Conservation (phyloP, 2,888 invertebrate species). For the Perizoma flavofasciatum region DNA sequence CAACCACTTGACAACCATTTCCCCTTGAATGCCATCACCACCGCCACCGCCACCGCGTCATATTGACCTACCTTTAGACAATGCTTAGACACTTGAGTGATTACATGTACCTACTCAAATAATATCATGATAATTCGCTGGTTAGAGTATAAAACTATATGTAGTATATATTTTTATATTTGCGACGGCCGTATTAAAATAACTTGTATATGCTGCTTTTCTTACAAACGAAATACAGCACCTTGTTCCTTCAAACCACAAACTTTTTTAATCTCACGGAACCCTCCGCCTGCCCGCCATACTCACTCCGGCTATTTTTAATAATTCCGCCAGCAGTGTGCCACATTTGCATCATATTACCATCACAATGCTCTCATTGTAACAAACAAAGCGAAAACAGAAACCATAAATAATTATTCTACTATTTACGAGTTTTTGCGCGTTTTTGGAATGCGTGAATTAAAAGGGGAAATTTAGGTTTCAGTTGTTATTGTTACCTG, state of each 20-base stretch:
- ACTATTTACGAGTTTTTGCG: slow-evolving; percentile 36
- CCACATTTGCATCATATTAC: slow-evolving; percentile 59
- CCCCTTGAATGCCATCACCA: too few relatives aligned
- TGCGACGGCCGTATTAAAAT: not conserved
- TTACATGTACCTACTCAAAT: too few relatives aligned
- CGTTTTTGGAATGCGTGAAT: slow-evolving; percentile 25
- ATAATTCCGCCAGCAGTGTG: slow-evolving; percentile 43
- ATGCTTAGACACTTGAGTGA: too few relatives aligned
- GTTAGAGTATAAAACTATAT: too few relatives aligned
- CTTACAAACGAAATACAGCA: not conserved
- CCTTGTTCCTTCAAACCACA: slow-evolving; percentile 12
- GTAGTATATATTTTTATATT: too few relatives aligned
- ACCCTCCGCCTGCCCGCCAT: slow-evolving; percentile 22
- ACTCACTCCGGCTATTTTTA: slow-evolving; percentile 44
- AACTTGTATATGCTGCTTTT: not conserved
- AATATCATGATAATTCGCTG: too few relatives aligned
- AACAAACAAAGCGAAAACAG: slow-evolving; percentile 40
- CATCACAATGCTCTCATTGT: slow-evolving; percentile 55
- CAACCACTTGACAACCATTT: too few relatives aligned
- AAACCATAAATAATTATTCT: slow-evolving; percentile 40
- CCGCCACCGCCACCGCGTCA: too few relatives aligned
- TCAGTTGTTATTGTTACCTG: slow-evolving; percentile 6
- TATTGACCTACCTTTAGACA: too few relatives aligned
- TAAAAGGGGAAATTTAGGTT: slow-evolving; percentile 4
- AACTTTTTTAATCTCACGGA: slow-evolving; percentile 29